Evolutionary conservation across 2,888 invertebrate species (phyloP).

Genomic region (Lucinisca nassula): DNA sequence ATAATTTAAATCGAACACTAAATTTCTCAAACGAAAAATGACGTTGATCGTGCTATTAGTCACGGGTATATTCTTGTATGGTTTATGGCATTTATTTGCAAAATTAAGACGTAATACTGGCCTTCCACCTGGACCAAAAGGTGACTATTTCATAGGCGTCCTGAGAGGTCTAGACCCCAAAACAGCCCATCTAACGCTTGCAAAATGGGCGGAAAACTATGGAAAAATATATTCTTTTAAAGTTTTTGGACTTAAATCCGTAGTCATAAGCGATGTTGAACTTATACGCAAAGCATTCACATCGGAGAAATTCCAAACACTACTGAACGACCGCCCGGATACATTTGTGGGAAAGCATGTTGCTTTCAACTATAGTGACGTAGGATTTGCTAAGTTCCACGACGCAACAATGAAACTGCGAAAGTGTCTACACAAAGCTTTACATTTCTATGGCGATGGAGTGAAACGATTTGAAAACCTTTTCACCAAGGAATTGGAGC

Average conservation of each 20-base stretch:
- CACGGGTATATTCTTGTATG: too few relatives aligned
- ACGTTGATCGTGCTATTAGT: too few relatives aligned
- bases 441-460: conserved; percentile 38
- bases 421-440: conserved; percentile 26
- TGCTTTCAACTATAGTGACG: conserved; percentile 25
- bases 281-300: conserved; percentile 21
- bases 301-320: neutral
- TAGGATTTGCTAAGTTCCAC: conserved; percentile 31
- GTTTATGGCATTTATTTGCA: too few relatives aligned
- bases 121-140: conserved; percentile 23
- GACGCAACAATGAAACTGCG: conserved; percentile 16
- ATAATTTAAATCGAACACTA: too few relatives aligned
- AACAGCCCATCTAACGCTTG: conserved; percentile 6
- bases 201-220: conserved; percentile 20
- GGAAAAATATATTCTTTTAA: conserved; percentile 21
- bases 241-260: neutral
- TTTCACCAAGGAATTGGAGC: neutral
- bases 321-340: conserved; percentile 33
- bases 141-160: conserved; percentile 2
- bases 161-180: conserved; percentile 3
- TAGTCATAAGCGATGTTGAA: conserved; percentile 10
- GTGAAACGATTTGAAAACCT: conserved; percentile 23
- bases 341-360: conserved; percentile 37
- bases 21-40: too few relatives aligned
- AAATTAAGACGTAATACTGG: too few relatives aligned